Evolutionary conservation across 2,888 invertebrate species (phyloP), one percentile per base, ranked within the genome.

Genomic region (Asteroscopus sphinx): DNA sequence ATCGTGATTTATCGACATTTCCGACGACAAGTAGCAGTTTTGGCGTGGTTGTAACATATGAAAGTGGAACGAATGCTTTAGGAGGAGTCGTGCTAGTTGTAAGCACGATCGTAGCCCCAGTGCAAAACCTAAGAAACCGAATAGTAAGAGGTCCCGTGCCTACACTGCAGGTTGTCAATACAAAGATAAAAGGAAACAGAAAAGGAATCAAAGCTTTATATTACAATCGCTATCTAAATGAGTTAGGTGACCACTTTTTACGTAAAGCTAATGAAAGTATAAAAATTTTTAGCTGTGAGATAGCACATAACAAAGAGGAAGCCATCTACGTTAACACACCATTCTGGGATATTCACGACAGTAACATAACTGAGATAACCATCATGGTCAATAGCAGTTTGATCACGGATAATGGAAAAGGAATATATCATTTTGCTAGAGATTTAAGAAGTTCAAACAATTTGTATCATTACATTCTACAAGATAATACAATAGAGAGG

Each of bases 371-470:
- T 0, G 98, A 98, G 93, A 97, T 99, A 42, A 97, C 97, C 0
- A 96, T 99, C 67, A 97, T 97, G 92, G 95, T 99, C 1, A 98
- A 99, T 77, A 96, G 96, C 71, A 97, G 97, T 46, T 93, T 97
- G 57, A 97, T 99, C 33, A 96, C 96, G 0, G 97, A 98, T 78
- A 99, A 99, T 85, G 97, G 97, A 0, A 96, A 95, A 84, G 98
- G 99, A 11, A 96, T 99, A 64, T 95, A 96, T 52, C 99, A 99
- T 77, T 97, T 98, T 77, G 98, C 98, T 37, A 96, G 98, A 80
- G 99, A 99, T 88, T 96, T 99, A 76, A 96, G 99, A 73, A 97
- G 98, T 65, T 99, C 99, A 0, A 99, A 99, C 82, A 99, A 99
- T 91, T 95, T 99, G 0, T 99, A 99, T 94, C 98, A 99, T 85